A percentile compares a stretch with the other conserved stretches of the same genome.
Evolutionary conservation across 2,888 invertebrate genomes (phyloP).

Genomic region (Brachyptera risi): DNA sequence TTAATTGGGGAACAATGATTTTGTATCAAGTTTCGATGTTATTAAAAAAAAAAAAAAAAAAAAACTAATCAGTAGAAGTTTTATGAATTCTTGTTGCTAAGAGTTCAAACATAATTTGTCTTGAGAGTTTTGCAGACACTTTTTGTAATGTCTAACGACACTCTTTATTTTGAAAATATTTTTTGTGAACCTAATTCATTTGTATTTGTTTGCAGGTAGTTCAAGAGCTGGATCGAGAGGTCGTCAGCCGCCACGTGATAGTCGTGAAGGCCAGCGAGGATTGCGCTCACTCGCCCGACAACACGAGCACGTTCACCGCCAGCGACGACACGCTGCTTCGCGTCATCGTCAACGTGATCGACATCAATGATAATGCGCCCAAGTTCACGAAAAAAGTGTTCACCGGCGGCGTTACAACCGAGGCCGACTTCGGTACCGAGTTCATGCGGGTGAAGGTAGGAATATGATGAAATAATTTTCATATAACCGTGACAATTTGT

Average conservation of each 20-base stretch:
- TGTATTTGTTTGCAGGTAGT: constrained; percentile 45
- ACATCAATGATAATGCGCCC: constrained; percentile 90
- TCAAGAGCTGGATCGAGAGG: constrained; percentile 71
- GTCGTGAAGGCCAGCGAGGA: constrained; percentile 80
- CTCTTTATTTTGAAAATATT: too few species aligned
- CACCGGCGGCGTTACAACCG: constrained; percentile 92
- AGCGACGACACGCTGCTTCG: constrained; percentile 65
- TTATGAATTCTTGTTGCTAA: too few species aligned
- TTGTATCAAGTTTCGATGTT: too few species aligned
- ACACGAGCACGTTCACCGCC: constrained; percentile 40
- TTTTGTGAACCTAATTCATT: too few species aligned
- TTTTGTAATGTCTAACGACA: too few species aligned
- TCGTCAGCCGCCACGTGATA: constrained; percentile 60
- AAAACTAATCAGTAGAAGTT: too few species aligned
- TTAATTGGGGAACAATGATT: too few species aligned
- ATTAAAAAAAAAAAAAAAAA: too few species aligned
- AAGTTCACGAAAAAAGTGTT: constrained; percentile 75
- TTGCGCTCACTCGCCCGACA: constrained; percentile 60
- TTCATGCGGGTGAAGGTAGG: constrained; percentile 82
- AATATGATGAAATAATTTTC: too few species aligned
- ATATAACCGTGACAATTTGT: too few species aligned
- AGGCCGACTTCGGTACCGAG: constrained; percentile 83
- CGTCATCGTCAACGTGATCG: constrained; percentile 67
- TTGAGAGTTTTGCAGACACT: too few species aligned
- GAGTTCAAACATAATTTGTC: too few species aligned